Percentiles rank a stretch among this genome's conserved stretches.
phyloP scores from a whole-genome alignment of 1,140 invertebrate species.

The Formica selysi region DNA sequence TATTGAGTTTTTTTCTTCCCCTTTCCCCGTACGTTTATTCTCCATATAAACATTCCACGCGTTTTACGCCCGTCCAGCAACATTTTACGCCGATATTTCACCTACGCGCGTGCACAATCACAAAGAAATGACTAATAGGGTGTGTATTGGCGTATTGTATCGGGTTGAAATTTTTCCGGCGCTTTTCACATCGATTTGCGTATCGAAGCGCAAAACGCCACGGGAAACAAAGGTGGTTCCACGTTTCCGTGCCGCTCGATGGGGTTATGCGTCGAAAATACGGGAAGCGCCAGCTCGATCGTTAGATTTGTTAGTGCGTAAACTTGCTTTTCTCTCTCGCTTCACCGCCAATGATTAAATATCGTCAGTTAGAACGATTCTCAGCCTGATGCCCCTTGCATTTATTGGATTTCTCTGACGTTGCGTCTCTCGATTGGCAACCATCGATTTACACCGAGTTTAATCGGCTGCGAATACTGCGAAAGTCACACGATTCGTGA shows the following conservation, averaged over 20 bases:
- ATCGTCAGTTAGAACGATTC: constrained; percentile 6
- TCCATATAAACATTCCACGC: neutral
- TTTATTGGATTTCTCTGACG: constrained; percentile 31
- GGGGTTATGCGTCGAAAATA: constrained; percentile 29
- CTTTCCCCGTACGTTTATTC: neutral
- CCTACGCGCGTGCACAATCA: constrained; percentile 15
- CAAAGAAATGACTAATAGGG: constrained; percentile 41
- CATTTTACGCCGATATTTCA: constrained; percentile 31
- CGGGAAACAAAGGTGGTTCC: constrained; percentile 12
- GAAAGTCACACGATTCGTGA: neutral
- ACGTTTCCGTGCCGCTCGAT: constrained; percentile 6
- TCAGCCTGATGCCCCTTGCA: neutral
- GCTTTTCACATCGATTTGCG: constrained; percentile 19
- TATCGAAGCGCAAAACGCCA: constrained; percentile 14
- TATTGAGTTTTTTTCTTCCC: neutral
- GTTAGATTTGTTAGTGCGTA: constrained; percentile 55
- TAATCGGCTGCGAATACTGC: neutral
- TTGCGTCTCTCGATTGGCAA: neutral
- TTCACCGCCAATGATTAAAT: constrained; percentile 54
- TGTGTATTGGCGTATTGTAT: constrained; percentile 14
- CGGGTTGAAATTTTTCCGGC: constrained; percentile 24
- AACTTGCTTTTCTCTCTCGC: constrained; percentile 55
- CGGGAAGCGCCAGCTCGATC: constrained; percentile 35
- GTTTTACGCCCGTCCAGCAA: constrained; percentile 17
- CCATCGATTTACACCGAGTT: constrained; percentile 5